These are phyloP conservation scores for Siphlonurus alternatus DNA, from an alignment of 2,888 invertebrate species.

Conservation along the genomic window DNA sequence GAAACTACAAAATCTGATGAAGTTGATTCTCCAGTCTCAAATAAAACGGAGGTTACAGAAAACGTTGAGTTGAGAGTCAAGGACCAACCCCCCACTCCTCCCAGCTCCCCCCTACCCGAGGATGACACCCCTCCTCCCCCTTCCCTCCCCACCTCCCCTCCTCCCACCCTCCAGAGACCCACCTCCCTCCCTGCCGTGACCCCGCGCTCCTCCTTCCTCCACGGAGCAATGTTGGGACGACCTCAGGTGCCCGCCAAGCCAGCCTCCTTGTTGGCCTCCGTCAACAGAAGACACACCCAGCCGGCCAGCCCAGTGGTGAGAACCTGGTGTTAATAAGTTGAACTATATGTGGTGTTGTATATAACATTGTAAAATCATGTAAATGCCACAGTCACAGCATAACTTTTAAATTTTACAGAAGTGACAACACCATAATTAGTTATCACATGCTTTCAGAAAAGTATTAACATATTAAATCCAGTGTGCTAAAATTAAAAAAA, in stretches of 20 bases:
- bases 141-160: neutral
- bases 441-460: no score
- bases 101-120: neutral
- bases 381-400: no score
- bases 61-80: neutral
- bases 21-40: neutral
- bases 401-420: no score
- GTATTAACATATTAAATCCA: no score
- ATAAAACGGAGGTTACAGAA: neutral
- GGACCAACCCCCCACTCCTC: neutral
- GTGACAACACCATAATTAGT: no score
- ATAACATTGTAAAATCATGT: no score
- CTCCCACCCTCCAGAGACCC: neutral
- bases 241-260: constrained; percentile 18
- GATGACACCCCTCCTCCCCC: neutral
- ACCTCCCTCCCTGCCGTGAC: neutral
- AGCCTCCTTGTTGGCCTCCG: neutral
- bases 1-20: neutral
- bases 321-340: no score
- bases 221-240: constrained; percentile 32
- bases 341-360: no score
- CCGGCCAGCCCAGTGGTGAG: neutral
- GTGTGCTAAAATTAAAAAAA: no score
- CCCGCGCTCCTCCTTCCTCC: constrained; percentile 49
- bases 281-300: neutral